phyloP scores from a whole-genome alignment of 2,797 vertebrate genomes.

The Vireo griseus region DNA sequence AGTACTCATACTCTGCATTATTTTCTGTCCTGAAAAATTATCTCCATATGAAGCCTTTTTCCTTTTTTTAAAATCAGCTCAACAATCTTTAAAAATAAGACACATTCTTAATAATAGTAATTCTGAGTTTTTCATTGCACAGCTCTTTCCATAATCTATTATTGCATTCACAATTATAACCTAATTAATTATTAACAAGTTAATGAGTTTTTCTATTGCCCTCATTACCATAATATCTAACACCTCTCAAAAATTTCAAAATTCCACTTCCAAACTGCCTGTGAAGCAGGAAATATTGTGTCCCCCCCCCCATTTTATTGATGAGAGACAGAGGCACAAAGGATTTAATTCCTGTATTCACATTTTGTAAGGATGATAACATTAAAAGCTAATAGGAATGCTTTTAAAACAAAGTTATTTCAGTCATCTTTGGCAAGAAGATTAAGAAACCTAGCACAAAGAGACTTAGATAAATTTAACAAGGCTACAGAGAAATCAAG shows the following conservation, averaged over 20 bases:
- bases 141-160: background rate
- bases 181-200: constrained; percentile 53
- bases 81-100: background rate
- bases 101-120: background rate
- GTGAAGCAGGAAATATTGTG: background rate
- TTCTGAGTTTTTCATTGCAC: background rate
- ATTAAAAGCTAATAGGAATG: background rate
- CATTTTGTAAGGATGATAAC: background rate
- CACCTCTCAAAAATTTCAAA: constrained; percentile 5
- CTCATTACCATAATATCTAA: constrained; percentile 9
- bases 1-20: background rate
- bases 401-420: constrained; percentile 9
- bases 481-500: background rate
- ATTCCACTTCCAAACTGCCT: background rate
- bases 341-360: background rate
- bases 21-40: constrained; percentile 13
- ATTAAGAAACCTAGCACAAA: background rate
- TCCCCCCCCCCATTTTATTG: background rate
- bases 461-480: constrained; percentile 7
- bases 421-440: background rate
- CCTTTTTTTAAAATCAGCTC: background rate
- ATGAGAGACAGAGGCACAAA: background rate
- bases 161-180: constrained; percentile 34
- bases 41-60: background rate
- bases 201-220: constrained; percentile 39